Conservation (phyloP, 2,113 vertebrate genomes). For the Nyctereutes procyonoides region DNA sequence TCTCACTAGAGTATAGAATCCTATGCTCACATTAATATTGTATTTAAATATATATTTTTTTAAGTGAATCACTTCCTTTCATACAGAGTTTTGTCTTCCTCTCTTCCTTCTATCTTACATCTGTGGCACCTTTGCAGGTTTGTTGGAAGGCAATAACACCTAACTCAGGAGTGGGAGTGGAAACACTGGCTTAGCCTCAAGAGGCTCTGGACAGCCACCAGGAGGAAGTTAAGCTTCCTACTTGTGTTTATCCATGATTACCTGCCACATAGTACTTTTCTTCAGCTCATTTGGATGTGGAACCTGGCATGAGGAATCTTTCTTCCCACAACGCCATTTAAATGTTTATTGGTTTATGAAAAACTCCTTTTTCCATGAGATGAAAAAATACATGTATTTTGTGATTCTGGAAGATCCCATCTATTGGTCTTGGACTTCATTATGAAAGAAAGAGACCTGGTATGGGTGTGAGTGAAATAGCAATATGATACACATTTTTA, state of each 20-base stretch:
- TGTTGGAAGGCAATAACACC: neutral
- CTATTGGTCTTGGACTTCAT: neutral
- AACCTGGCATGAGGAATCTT: neutral
- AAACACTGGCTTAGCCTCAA: neutral
- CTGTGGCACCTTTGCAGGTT: neutral
- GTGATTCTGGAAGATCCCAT: neutral
- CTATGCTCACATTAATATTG: neutral
- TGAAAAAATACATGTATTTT: neutral
- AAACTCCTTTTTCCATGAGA: neutral
- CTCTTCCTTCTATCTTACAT: neutral
- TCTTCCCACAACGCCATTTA: neutral
- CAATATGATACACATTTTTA: conserved; percentile 19
- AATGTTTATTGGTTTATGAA: neutral
- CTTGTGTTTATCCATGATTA: neutral
- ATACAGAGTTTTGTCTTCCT: neutral
- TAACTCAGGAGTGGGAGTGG: neutral
- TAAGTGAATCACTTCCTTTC: conserved; percentile 41
- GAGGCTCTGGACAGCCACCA: neutral
- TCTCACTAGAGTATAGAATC: neutral
- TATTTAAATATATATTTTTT: conserved; percentile 46
- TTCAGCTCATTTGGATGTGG: neutral
- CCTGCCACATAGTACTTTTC: neutral
- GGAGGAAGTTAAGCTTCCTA: neutral
- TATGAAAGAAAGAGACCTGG: neutral
- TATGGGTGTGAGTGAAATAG: neutral